These are phyloP conservation scores for Hylyphantes graminicola DNA, from an alignment of 1,140 invertebrate species.

Conservation along the genomic window DNA sequence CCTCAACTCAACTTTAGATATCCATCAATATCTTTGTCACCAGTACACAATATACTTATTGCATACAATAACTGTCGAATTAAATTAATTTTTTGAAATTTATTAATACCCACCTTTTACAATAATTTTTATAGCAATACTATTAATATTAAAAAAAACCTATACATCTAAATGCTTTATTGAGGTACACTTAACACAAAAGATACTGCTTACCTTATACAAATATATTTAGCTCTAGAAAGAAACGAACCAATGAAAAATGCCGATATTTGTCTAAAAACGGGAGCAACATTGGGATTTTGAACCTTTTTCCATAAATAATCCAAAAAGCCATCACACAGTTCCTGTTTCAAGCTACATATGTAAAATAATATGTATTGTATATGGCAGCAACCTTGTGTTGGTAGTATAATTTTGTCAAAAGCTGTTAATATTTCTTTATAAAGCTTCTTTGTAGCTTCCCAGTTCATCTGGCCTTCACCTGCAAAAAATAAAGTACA, in stretches of 20 bases:
- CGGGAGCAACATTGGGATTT: conserved; percentile 74
- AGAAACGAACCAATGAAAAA: conserved; percentile 82
- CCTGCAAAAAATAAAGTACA: conserved; percentile 8
- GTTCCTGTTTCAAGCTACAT: conserved; percentile 75
- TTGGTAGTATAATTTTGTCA: conserved; percentile 79
- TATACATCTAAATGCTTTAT: too few species aligned
- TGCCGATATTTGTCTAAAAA: conserved; percentile 78
- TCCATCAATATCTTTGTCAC: too few species aligned
- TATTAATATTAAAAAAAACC: too few species aligned
- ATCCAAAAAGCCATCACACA: conserved; percentile 78
- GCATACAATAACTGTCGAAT: too few species aligned
- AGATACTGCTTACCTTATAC: conserved; percentile 73
- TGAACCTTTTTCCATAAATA: conserved; percentile 81
- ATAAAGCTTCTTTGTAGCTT: conserved; percentile 69
- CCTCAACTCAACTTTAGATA: too few species aligned
- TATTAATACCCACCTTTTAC: too few species aligned
- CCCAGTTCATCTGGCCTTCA: conserved; percentile 65
- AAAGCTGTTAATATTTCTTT: conserved; percentile 74
- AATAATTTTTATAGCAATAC: too few species aligned
- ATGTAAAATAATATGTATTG: conserved; percentile 85
- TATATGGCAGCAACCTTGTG: conserved; percentile 79
- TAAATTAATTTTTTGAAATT: too few species aligned
- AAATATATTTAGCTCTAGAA: conserved; percentile 76
- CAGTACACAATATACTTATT: too few species aligned
- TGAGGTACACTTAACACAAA: background rate